phyloP scores from a whole-genome alignment of 1,140 invertebrate genomes.

The Nasonia vitripennis region DNA sequence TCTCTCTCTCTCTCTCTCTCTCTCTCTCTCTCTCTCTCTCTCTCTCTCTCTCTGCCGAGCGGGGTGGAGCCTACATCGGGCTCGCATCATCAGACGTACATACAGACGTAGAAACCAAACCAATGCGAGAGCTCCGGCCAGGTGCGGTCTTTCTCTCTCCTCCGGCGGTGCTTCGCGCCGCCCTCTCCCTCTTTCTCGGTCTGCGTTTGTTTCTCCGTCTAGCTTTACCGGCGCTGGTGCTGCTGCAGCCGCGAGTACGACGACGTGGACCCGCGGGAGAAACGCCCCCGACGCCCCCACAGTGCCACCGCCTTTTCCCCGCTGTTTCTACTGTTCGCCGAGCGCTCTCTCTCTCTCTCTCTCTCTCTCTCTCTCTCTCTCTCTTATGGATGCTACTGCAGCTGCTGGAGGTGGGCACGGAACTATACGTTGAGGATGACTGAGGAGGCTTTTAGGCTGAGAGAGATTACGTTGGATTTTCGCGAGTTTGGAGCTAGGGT shows the following conservation, averaged over 20 bases:
- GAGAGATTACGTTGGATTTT: not conserved
- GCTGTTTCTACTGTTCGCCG: not conserved
- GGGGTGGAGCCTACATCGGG: conserved; percentile 65
- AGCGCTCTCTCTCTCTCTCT: not conserved
- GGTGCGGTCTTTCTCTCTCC: conserved; percentile 9
- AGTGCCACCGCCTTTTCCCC: conserved; percentile 5
- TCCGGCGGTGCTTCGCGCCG: conserved; percentile 51
- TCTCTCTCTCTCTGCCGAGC: not conserved
- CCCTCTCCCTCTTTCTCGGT: conserved; percentile 34
- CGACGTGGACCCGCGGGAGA: conserved; percentile 22
- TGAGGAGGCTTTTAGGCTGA: not conserved
- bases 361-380: not conserved
- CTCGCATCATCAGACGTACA: conserved; percentile 68
- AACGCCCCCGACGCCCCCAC: conserved; percentile 19
- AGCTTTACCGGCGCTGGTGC: not conserved
- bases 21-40: not conserved
- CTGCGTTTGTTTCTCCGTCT: conserved; percentile 38
- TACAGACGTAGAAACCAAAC: conserved; percentile 71
- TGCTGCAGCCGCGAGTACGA: not conserved
- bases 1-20: not conserved
- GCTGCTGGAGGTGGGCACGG: not conserved
- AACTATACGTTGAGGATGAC: not conserved
- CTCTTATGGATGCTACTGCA: not conserved
- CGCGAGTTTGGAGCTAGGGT: not conserved
- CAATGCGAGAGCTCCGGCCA: conserved; percentile 57